Conservation (phyloP, 1,140 invertebrate species). For the Drosophila watanabei region DNA sequence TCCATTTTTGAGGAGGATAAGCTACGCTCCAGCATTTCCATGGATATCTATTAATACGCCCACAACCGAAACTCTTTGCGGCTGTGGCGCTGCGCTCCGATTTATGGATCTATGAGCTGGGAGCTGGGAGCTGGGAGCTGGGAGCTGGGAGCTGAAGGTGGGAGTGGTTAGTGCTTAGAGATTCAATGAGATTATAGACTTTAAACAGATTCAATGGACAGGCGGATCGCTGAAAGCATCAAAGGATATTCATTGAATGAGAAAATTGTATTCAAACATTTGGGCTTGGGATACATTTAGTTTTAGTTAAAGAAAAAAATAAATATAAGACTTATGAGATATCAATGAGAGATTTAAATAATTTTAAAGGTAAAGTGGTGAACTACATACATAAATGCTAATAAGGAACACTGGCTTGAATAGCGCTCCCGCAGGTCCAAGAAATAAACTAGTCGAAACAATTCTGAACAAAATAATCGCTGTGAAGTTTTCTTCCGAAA, state of each 20-base stretch:
- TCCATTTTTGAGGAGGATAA: not conserved
- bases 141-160: not conserved
- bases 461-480: no score
- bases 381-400: no score
- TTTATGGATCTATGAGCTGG: not conserved
- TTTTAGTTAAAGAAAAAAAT: no score
- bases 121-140: not conserved
- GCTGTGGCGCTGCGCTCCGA: not conserved
- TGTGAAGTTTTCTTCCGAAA: no score
- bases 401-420: no score
- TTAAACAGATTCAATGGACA: constrained; percentile 15
- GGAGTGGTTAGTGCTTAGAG: not conserved
- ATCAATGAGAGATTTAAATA: no score
- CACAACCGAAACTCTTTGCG: not conserved
- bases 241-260: not conserved
- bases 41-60: constrained; percentile 31
- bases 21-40: constrained; percentile 21
- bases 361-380: no score
- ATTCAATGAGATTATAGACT: constrained; percentile 14
- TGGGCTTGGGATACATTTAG: no score
- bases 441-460: no score
- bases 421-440: no score
- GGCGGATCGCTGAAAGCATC: not conserved
- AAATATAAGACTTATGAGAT: no score
- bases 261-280: not conserved